A percentile compares a stretch with the other conserved stretches of the same genome.
phyloP scores from a whole-genome alignment of 2,113 vertebrate species.

The Nipponia nippon region DNA sequence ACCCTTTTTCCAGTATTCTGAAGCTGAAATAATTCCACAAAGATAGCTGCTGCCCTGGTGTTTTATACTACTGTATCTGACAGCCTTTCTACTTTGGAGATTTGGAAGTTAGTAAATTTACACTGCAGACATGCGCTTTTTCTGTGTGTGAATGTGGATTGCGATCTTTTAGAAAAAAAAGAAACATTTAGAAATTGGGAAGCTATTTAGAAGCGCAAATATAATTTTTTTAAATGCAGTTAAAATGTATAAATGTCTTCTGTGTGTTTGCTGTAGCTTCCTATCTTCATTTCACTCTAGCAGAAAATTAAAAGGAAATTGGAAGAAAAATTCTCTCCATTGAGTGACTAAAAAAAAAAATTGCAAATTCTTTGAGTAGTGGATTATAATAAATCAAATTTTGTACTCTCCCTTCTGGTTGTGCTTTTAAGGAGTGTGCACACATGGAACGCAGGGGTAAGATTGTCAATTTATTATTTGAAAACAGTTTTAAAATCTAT shows the following conservation, averaged over 20 bases:
- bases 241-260: background rate
- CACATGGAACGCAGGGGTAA: conserved; percentile 11
- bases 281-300: background rate
- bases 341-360: conserved; percentile 40
- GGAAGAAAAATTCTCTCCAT: background rate
- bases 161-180: background rate
- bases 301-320: conserved; percentile 38
- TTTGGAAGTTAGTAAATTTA: conserved; percentile 22
- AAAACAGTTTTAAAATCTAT: conserved; percentile 72
- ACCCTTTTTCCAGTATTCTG: background rate
- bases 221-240: background rate
- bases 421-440: conserved; percentile 23
- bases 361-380: conserved; percentile 7
- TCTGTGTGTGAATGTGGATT: background rate
- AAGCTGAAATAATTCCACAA: background rate
- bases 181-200: conserved; percentile 29
- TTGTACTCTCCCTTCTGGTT: background rate
- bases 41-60: background rate
- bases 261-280: background rate
- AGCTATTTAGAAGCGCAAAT: conserved; percentile 6
- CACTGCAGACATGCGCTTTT: background rate
- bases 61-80: background rate
- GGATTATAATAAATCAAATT: conserved; percentile 43
- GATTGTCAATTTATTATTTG: conserved; percentile 61
- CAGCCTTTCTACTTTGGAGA: background rate